A percentile compares a stretch with the other conserved stretches of the same genome.
Evolutionary conservation across 2,888 invertebrate genomes (phyloP).

Genomic region (Lepidochitona cinerea): DNA sequence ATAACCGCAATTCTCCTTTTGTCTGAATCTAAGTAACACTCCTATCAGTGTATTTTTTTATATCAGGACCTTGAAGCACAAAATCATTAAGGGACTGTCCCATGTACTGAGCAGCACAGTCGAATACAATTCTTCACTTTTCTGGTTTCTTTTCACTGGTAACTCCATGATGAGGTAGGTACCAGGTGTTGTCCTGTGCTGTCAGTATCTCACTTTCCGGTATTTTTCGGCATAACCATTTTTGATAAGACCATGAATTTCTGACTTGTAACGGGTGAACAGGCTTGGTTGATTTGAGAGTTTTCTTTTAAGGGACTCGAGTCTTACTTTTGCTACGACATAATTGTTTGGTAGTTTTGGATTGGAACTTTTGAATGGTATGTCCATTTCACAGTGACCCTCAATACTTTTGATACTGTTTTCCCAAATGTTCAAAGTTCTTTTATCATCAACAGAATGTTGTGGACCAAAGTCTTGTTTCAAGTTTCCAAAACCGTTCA

Average conservation of each 20-base stretch:
- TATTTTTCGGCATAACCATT: constrained; percentile 22
- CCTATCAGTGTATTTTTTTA: constrained; percentile 29
- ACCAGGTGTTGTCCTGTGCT: constrained; percentile 21
- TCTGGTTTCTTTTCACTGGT: constrained; percentile 27
- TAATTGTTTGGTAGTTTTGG: constrained; percentile 19
- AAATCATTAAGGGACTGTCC: constrained; percentile 20
- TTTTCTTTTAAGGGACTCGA: constrained; percentile 8
- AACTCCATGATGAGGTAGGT: constrained; percentile 36
- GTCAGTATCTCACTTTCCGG: neutral
- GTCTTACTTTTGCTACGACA: constrained; percentile 17
- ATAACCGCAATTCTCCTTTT: constrained; percentile 23
- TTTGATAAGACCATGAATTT: constrained; percentile 15
- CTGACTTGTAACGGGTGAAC: constrained; percentile 8
- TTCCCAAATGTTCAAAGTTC: neutral
- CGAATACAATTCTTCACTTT: neutral
- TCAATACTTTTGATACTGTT: neutral
- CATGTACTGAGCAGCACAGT: neutral
- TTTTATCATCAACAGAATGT: constrained; percentile 11
- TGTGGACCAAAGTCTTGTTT: neutral
- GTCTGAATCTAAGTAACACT: constrained; percentile 32
- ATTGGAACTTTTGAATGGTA: neutral
- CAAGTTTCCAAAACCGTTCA: neutral
- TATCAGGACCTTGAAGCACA: constrained; percentile 11
- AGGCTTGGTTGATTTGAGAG: constrained; percentile 10
- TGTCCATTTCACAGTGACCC: constrained; percentile 8